A percentile compares a stretch with the other conserved stretches of the same genome.
phyloP scores from a whole-genome alignment of 2,797 vertebrate genomes.

The Gastrophryne carolinensis region DNA sequence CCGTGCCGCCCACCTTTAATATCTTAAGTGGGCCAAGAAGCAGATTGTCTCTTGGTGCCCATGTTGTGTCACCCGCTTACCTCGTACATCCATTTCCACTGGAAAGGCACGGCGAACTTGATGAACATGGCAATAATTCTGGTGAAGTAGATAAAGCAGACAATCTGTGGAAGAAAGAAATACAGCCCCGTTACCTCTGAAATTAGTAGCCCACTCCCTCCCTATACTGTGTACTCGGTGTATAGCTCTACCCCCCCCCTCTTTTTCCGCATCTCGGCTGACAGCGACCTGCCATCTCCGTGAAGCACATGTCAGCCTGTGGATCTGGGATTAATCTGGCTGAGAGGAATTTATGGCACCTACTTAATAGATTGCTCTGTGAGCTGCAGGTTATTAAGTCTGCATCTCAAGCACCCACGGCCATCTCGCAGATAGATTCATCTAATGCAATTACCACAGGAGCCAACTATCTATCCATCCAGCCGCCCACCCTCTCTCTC shows the following conservation, averaged over 20 bases:
- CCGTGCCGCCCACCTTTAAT: too few species aligned
- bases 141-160: constrained; percentile 88
- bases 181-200: neutral
- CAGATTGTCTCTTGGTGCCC: too few species aligned
- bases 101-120: constrained; percentile 83
- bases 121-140: constrained; percentile 85
- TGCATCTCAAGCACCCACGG: constrained; percentile 23
- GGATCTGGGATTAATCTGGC: constrained; percentile 47
- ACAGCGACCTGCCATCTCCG: neutral
- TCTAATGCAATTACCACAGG: constrained; percentile 32
- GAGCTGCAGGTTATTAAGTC: constrained; percentile 37
- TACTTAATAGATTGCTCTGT: constrained; percentile 42
- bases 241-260: neutral
- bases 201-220: neutral
- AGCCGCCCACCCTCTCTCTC: neutral
- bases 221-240: neutral
- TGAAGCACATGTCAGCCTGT: neutral
- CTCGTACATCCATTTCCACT: constrained; percentile 89
- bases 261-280: neutral
- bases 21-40: too few species aligned
- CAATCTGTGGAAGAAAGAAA: constrained; percentile 66
- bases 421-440: constrained; percentile 12
- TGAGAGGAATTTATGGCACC: constrained; percentile 43
- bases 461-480: constrained; percentile 3
- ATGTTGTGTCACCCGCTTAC: constrained; percentile 58